These are phyloP conservation scores for Catocala nupta DNA, from an alignment of 2,888 invertebrate species.

Conservation along the genomic window DNA sequence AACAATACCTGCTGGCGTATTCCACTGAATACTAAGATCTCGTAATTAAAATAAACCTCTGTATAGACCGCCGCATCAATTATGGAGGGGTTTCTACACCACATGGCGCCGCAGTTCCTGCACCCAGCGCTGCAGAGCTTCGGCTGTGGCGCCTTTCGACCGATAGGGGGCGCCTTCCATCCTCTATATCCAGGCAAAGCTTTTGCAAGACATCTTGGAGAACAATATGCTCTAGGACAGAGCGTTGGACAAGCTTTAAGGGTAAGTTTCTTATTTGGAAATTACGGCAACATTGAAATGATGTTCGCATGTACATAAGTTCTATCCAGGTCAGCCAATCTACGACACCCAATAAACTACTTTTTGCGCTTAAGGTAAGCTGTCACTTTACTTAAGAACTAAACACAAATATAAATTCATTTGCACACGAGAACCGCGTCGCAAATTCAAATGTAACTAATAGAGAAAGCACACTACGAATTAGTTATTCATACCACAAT, in stretches of 20 bases:
- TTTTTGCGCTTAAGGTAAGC: too few species aligned
- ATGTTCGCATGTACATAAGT: too few species aligned
- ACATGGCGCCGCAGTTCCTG: constrained; percentile 85
- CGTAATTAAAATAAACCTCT: constrained; percentile 15
- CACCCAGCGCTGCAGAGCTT: constrained; percentile 85
- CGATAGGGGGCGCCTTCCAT: constrained; percentile 84
- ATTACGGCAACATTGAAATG: too few species aligned
- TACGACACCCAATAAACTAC: too few species aligned
- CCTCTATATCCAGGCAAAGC: constrained; percentile 84
- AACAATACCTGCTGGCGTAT: constrained; percentile 19
- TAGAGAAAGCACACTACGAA: too few species aligned
- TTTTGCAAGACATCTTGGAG: constrained; percentile 82
- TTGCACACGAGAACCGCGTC: too few species aligned
- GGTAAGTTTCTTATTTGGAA: constrained; percentile 57
- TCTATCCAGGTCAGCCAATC: too few species aligned
- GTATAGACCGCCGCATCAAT: constrained; percentile 52
- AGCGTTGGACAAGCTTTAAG: constrained; percentile 82
- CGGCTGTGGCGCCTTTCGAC: constrained; percentile 84
- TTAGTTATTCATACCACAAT: too few species aligned
- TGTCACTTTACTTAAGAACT: too few species aligned
- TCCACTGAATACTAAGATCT: neutral
- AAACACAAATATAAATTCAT: too few species aligned
- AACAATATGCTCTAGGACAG: constrained; percentile 83
- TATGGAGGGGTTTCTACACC: constrained; percentile 86
- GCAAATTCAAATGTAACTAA: too few species aligned